Conservation (phyloP, 2,888 invertebrate species). For the Ennomos fuscantarius region DNA sequence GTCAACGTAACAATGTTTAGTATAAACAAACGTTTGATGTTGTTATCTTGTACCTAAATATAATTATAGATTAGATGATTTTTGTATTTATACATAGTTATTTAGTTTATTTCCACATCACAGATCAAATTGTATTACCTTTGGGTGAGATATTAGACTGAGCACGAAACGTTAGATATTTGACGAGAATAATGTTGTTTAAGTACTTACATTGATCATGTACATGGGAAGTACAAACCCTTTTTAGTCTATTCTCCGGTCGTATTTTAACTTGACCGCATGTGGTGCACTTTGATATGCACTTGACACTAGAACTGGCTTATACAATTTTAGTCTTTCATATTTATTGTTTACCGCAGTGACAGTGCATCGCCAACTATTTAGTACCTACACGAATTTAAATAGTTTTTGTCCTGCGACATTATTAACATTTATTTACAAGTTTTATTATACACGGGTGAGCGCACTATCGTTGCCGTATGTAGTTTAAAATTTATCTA, state of each 20-base stretch:
- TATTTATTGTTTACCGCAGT: slow-evolving; percentile 52
- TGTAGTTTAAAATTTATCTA: slow-evolving; percentile 43
- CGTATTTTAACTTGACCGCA: slow-evolving; percentile 3
- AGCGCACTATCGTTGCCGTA: slow-evolving; percentile 45
- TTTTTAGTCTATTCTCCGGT: slow-evolving; percentile 20
- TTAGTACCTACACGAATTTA: slow-evolving; percentile 37
- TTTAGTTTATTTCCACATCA: slow-evolving; percentile 34
- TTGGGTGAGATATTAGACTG: slow-evolving; percentile 67
- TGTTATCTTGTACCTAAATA: slow-evolving; percentile 54
- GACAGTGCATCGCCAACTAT: slow-evolving; percentile 33
- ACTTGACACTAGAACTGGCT: slow-evolving; percentile 31
- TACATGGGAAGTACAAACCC: slow-evolving; percentile 48
- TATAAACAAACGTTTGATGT: slow-evolving; percentile 56
- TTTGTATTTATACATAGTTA: slow-evolving; percentile 30
- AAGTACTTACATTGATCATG: slow-evolving; percentile 40
- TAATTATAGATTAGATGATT: slow-evolving; percentile 56
- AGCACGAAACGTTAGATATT: slow-evolving; percentile 51
- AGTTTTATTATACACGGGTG: slow-evolving; percentile 18
- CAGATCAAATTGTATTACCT: slow-evolving; percentile 38
- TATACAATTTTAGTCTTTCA: slow-evolving; percentile 45
- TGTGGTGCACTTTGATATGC: slow-evolving; percentile 14
- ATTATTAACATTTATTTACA: slow-evolving; percentile 19
- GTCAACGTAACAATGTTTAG: slow-evolving; percentile 47
- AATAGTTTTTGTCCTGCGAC: slow-evolving; percentile 28
- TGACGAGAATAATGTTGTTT: slow-evolving; percentile 48